Evolutionary conservation across 2,797 vertebrate genomes (phyloP).

Genomic region (Hyperoplus immaculatus): DNA sequence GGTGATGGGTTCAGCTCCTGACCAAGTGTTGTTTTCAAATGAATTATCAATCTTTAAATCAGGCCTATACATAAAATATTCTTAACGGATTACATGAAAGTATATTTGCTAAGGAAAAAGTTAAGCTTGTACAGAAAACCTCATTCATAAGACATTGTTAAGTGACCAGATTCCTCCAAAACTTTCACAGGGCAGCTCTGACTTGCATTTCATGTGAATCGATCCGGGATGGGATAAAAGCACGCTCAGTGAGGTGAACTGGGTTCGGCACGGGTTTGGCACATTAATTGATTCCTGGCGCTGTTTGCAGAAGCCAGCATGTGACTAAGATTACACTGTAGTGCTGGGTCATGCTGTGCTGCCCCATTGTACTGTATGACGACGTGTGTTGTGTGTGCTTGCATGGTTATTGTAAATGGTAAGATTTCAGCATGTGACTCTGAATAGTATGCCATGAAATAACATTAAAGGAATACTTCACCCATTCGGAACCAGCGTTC

Average conservation of each 20-base stretch:
- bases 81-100: not conserved
- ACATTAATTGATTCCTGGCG: conserved; percentile 62
- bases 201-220: conserved; percentile 9
- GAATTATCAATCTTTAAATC: not conserved
- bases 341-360: conserved; percentile 64
- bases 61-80: not conserved
- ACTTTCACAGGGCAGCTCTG: not conserved
- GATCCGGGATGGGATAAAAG: conserved; percentile 17
- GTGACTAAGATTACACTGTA: conserved; percentile 75
- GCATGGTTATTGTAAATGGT: not conserved
- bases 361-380: conserved; percentile 51
- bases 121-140: not conserved
- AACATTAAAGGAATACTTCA: no score
- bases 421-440: not conserved
- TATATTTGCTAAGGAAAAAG: not conserved
- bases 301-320: conserved; percentile 63
- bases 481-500: no score
- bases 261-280: conserved; percentile 24
- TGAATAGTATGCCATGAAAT: not conserved
- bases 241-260: conserved; percentile 48
- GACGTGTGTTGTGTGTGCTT: conserved; percentile 35
- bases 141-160: not conserved
- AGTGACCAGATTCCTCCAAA: not conserved
- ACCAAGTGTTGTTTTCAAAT: conserved; percentile 1
- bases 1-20: not conserved